Evolutionary conservation across 2,888 invertebrate genomes (phyloP).

Genomic region (Drosophila silvestris): DNA sequence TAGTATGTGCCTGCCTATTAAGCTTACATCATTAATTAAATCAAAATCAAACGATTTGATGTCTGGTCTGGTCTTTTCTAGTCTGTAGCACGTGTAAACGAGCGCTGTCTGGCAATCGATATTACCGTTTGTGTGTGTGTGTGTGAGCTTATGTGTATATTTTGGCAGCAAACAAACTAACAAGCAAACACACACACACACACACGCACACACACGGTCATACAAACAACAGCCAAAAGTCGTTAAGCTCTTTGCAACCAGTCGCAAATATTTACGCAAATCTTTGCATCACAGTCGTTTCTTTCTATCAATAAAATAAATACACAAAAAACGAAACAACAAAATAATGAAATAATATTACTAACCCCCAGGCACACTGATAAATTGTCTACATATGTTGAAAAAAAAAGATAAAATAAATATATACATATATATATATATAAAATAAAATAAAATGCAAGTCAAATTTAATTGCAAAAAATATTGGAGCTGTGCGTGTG

Average conservation of each 20-base stretch:
- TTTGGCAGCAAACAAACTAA: slow-evolving; percentile 40
- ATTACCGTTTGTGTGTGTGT: slow-evolving; percentile 8
- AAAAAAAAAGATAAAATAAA: slow-evolving; percentile 22
- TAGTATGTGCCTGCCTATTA: slow-evolving; percentile 5
- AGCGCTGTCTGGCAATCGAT: slow-evolving; percentile 38
- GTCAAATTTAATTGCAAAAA: slow-evolving; percentile 64
- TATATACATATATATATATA: not conserved
- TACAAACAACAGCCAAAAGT: slow-evolving; percentile 56
- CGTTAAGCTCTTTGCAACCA: slow-evolving; percentile 58
- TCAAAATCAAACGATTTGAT: slow-evolving; percentile 69
- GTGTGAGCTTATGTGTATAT: slow-evolving; percentile 1
- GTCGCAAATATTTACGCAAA: slow-evolving; percentile 64
- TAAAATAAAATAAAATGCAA: slow-evolving; percentile 6
- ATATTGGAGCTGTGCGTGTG: slow-evolving; percentile 70
- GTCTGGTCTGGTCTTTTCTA: slow-evolving; percentile 26
- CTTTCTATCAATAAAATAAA: slow-evolving; percentile 46
- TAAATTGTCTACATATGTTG: slow-evolving; percentile 41
- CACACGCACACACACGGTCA: slow-evolving; percentile 21
- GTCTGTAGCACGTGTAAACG: slow-evolving; percentile 42
- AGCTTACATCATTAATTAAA: slow-evolving; percentile 70
- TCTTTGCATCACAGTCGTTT: slow-evolving; percentile 41
- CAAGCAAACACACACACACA: slow-evolving; percentile 45
- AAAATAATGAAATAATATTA: slow-evolving; percentile 31
- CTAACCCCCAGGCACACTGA: slow-evolving; percentile 32
- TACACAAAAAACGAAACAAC: slow-evolving; percentile 26